phyloP scores from a whole-genome alignment of 2,113 vertebrate genomes.

The Zingel zingel region DNA sequence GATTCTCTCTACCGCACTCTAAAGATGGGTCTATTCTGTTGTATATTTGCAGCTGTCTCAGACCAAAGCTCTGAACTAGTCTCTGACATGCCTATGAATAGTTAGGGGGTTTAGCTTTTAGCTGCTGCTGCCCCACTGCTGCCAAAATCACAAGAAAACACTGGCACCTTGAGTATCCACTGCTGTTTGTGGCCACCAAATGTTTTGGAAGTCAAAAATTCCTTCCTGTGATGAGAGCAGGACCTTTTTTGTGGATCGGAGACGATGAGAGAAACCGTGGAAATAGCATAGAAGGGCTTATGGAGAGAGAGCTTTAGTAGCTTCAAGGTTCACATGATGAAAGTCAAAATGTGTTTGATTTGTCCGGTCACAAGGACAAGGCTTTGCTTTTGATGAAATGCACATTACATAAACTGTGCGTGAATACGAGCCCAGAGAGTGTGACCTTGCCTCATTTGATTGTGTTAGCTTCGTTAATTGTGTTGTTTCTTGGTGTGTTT shows the following conservation, averaged over 20 bases:
- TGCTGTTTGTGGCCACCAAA: constrained; percentile 27
- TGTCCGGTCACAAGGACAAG: not conserved
- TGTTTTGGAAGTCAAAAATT: constrained; percentile 43
- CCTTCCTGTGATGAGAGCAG: constrained; percentile 24
- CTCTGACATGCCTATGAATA: constrained; percentile 64
- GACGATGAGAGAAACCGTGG: not conserved
- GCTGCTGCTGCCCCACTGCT: constrained; percentile 33
- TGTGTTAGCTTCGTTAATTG: constrained; percentile 51
- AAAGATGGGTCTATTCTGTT: constrained; percentile 5
- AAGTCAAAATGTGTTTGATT: constrained; percentile 10
- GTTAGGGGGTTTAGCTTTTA: constrained; percentile 58
- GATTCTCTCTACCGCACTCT: not conserved
- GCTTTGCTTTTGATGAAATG: constrained; percentile 20
- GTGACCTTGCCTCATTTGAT: constrained; percentile 37
- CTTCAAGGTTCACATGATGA: constrained; percentile 19
- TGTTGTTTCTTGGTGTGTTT: constrained; percentile 32
- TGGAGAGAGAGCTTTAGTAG: constrained; percentile 21
- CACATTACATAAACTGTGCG: constrained; percentile 13
- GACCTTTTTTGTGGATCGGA: constrained; percentile 6
- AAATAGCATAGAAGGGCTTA: not conserved
- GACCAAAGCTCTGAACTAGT: constrained; percentile 18
- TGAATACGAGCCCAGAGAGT: not conserved
- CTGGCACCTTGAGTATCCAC: constrained; percentile 31
- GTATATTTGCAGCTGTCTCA: constrained; percentile 45
- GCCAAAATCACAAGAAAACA: constrained; percentile 6